Evolutionary conservation across 1,140 invertebrate genomes (phyloP), one percentile per base, ranked within the genome.

Genomic region (Mesaphorura yosii): DNA sequence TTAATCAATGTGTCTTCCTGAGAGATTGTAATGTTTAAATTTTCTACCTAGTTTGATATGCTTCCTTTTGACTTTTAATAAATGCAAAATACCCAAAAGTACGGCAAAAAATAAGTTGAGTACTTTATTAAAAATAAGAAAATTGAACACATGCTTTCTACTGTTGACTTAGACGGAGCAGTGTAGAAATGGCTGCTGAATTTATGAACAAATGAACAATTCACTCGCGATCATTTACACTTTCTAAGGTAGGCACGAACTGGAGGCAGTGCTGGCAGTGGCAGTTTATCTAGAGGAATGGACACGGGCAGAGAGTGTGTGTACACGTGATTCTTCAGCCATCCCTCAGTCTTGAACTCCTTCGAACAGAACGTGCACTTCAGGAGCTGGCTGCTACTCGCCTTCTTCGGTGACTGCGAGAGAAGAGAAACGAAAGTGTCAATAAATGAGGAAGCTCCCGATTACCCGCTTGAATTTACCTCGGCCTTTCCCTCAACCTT

Each of bases 261-360:
- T 25, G 26, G 60, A 62, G 60, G 60, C 60, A 63, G 60, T 39
- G 48, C 28, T 34, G 57, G 51, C 44, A 54, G 52, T 59, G 60
- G 46, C 22, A 56, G 51, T 55, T 59, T 62, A 23, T 50, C 31
- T 3, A 62, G 34, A 20, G 60, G 60, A 47, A 62, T 62, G 6
- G 57, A 59, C 28, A 59, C 46, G 26, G 54, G 60, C 28, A 62
- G 51, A 26, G 60, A 53, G 41, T 62, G 60, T 22, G 51, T 56
- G 23, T 31, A 22, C 20, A 59, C 19, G 41, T 62, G 60, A 50
- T 59, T 62, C 31, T 62, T 62, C 23, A 62, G 38, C 60, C 60
- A 62, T 38, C 60, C 60, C 47, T 62, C 57, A 62, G 57, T 62
- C 60, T 62, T 62, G 41, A 62, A 62, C 37, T 59, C 44, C 59